Evolutionary conservation across 2,113 vertebrate species (phyloP).

Genomic region (Antechinus flavipes): DNA sequence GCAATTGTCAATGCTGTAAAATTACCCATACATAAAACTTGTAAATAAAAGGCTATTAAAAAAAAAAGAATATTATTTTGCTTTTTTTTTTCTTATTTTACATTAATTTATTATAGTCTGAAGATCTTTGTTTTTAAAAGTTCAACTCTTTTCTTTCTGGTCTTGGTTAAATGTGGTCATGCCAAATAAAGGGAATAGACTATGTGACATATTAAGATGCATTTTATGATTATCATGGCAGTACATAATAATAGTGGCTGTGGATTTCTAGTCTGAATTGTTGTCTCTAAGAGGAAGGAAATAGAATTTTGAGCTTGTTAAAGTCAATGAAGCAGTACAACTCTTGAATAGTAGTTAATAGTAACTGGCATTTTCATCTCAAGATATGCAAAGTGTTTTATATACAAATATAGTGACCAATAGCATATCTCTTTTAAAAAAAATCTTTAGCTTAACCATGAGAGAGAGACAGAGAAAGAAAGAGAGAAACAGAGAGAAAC

Average conservation of each 20-base stretch:
- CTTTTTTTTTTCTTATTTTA: neutral
- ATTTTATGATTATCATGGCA: neutral
- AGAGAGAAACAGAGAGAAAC: too few relatives aligned
- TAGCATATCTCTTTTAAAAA: neutral
- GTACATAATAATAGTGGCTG: neutral
- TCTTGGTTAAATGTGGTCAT: neutral
- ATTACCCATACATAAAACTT: too few relatives aligned
- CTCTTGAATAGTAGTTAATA: neutral
- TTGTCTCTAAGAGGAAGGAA: neutral
- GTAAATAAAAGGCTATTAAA: too few relatives aligned
- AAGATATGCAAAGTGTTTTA: neutral
- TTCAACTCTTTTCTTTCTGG: neutral
- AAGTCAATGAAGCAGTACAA: neutral
- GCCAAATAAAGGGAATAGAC: neutral
- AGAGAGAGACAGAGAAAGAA: too few relatives aligned
- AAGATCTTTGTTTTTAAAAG: neutral
- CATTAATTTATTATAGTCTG: neutral
- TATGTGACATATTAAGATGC: neutral
- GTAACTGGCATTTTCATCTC: neutral
- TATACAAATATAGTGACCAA: neutral
- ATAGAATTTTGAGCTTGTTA: neutral
- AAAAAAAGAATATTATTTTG: neutral
- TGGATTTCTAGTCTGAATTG: neutral
- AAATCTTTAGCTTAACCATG: neutral
- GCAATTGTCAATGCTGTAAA: too few relatives aligned